phyloP scores from a whole-genome alignment of 2,888 invertebrate species.

The Myopa testacea region DNA sequence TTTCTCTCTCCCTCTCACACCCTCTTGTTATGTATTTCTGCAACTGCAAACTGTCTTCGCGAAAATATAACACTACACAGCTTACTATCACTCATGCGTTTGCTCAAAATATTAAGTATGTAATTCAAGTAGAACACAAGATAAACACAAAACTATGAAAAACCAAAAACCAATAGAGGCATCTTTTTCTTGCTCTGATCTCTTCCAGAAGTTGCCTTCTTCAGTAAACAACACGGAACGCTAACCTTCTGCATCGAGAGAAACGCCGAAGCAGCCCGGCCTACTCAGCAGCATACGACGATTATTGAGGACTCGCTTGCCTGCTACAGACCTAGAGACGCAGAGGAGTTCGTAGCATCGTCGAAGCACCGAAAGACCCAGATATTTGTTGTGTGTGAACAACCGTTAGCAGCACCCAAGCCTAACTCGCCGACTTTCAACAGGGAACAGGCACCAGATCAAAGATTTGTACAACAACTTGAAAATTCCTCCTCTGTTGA shows the following conservation, averaged over 20 bases:
- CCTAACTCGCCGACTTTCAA: slow-evolving; percentile 41
- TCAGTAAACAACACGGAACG: slow-evolving; percentile 57
- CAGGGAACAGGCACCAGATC: background rate
- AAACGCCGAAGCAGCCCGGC: slow-evolving; percentile 45
- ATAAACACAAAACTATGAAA: slow-evolving; percentile 37
- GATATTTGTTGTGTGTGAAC: slow-evolving; percentile 21
- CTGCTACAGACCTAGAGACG: slow-evolving; percentile 45
- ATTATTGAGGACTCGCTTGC: slow-evolving; percentile 42
- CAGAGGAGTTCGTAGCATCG: slow-evolving; percentile 39
- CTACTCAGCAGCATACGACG: slow-evolving; percentile 31
- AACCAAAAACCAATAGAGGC: slow-evolving; percentile 57
- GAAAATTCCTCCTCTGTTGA: background rate
- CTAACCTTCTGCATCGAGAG: slow-evolving; percentile 55
- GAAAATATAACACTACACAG: no score
- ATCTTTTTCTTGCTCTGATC: slow-evolving; percentile 60
- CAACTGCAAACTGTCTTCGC: no score
- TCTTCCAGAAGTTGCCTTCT: slow-evolving; percentile 67
- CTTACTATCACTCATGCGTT: no score
- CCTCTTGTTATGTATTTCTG: no score
- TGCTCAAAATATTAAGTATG: background rate
- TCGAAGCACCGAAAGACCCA: background rate
- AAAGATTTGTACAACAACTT: background rate
- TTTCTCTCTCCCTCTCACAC: no score
- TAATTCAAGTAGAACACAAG: slow-evolving; percentile 8
- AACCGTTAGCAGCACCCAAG: slow-evolving; percentile 45